Base-by-base conservation (phyloP, 2,113 vertebrate genomes). In the Merops nubicus region DNA sequence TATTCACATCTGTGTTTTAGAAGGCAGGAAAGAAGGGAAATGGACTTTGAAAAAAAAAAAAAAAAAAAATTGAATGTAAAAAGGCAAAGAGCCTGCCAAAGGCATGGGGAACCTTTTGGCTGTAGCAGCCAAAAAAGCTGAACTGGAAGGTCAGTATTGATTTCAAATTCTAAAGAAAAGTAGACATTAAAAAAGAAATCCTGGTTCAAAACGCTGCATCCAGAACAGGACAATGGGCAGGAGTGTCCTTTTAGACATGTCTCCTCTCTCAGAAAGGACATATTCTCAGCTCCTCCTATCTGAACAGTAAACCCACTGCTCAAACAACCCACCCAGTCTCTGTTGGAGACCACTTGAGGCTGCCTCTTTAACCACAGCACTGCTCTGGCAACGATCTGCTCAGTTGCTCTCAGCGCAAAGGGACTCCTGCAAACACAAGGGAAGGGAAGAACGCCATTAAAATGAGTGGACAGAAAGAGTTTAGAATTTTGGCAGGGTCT, bases 361-460 rank as follows among this genome's bases (percentile, higher is more conserved):
- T n/a, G n/a, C n/a, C n/a, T n/a, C n/a, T n/a, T n/a, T 0, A 3
- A 33, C 31, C 1, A 0, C 51, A 50, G 47, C 4, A 1, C 2
- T n/a, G 36, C 21, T 57, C 42, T 9, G 29, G 36, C 43, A 54
- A 45, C 0, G 0, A 42, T 14, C 51, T 10, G 16, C 4, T 50
- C 23, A 4, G 43, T 15, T 2, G 1, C 51, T 50, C 17, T 8
- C 1, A 3, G 28, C 31, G 20, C 0, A 1, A 45, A 53, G 45
- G 13, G 28, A 38, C 38, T 85, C 26, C 26, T 4, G 25, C 3
- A 1, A 3, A 5, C 33, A 51, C 22, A 28, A 19, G 26, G 29
- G 18, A 17, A 23, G 34, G 28, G 26, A 5, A 36, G 64, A 76
- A 53, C 1, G 4, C 42, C 11, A 15, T 53, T 21, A 38, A 74